phyloP scores from a whole-genome alignment of 2,113 vertebrate genomes.

The Saccopteryx leptura region DNA sequence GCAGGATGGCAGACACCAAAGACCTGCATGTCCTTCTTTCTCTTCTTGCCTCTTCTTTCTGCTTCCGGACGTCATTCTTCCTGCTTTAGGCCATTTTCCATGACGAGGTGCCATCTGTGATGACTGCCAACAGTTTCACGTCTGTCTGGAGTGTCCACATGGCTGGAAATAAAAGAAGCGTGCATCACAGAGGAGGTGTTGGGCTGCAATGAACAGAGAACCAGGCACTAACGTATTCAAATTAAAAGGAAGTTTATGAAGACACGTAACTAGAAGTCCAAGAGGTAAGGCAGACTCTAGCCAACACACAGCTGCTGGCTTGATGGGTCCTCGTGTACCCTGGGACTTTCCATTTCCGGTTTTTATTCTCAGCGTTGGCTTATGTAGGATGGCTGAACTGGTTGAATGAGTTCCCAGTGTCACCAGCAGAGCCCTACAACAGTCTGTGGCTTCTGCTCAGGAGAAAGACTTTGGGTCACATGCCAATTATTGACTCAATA shows the following conservation, averaged over 20 bases:
- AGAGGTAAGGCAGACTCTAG: neutral
- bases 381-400: neutral
- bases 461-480: neutral
- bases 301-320: too few relatives aligned
- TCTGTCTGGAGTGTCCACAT: neutral
- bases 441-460: neutral
- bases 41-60: neutral
- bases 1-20: neutral
- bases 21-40: neutral
- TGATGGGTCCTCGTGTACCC: neutral
- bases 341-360: neutral
- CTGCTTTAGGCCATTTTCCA: neutral
- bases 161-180: neutral
- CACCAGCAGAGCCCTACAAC: neutral
- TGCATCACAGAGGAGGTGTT: too few relatives aligned
- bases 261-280: neutral
- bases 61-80: neutral
- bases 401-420: neutral
- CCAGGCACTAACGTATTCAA: neutral
- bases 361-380: neutral
- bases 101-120: rapidly evolving
- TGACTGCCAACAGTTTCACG: neutral
- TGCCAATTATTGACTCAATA: neutral
- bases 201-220: neutral
- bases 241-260: neutral